phyloP scores from a whole-genome alignment of 1,140 invertebrate genomes.

The Anoplophora glabripennis region DNA sequence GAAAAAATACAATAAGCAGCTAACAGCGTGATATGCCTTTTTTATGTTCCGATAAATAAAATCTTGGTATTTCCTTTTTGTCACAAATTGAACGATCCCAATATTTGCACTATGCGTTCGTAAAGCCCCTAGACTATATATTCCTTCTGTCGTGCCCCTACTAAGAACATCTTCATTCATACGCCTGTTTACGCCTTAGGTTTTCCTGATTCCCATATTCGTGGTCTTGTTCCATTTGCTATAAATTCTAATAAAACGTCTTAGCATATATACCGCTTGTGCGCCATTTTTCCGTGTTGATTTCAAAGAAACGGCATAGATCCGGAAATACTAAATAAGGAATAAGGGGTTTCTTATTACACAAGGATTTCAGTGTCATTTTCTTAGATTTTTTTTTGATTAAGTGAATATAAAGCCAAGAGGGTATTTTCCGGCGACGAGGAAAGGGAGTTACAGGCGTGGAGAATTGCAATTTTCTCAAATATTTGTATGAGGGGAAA shows the following conservation, averaged over 20 bases:
- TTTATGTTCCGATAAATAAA: too few relatives aligned
- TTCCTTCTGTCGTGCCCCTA: neutral
- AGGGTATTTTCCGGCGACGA: neutral
- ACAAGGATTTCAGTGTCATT: slow-evolving; percentile 12
- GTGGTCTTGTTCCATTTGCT: slow-evolving; percentile 31
- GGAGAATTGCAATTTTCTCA: too few relatives aligned
- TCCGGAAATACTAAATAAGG: slow-evolving; percentile 22
- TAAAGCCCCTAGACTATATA: neutral
- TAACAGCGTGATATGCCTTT: too few relatives aligned
- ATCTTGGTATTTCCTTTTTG: too few relatives aligned
- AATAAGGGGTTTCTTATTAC: slow-evolving; percentile 12
- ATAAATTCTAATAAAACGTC: slow-evolving; percentile 42
- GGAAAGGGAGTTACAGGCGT: too few relatives aligned
- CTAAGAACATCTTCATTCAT: slow-evolving; percentile 34
- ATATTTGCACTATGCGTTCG: too few relatives aligned
- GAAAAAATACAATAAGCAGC: too few relatives aligned
- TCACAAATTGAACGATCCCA: too few relatives aligned
- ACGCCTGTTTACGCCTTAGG: slow-evolving; percentile 30
- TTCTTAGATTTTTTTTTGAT: slow-evolving; percentile 16
- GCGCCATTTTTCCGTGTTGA: slow-evolving; percentile 7
- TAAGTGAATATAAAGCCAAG: slow-evolving; percentile 15
- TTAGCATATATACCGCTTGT: slow-evolving; percentile 23
- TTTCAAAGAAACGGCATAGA: slow-evolving; percentile 19
- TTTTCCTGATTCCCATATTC: slow-evolving; percentile 15
- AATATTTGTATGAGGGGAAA: too few relatives aligned